phyloP scores from a whole-genome alignment of 37 sponge, comb jelly and placozoan genomes.

The Theonella swinhoei region DNA sequence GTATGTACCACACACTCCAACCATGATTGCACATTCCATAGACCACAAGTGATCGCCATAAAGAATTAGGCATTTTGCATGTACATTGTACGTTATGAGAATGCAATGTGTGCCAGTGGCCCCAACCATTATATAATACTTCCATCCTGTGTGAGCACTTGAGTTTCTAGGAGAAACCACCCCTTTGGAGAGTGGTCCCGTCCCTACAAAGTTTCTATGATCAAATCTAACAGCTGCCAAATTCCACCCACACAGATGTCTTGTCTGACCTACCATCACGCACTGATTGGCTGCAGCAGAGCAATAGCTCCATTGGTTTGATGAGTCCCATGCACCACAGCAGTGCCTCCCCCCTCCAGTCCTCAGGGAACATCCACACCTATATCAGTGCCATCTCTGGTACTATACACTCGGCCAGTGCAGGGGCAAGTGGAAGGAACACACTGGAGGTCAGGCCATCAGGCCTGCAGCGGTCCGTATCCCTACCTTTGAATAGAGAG shows the following conservation, averaged over 20 bases:
- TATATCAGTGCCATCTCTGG: neutral
- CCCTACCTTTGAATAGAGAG: conserved; percentile 17
- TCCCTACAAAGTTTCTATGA: too few relatives aligned
- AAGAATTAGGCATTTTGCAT: too few relatives aligned
- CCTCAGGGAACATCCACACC: neutral
- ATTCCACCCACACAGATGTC: neutral
- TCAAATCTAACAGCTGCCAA: neutral
- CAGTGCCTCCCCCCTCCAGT: conserved; percentile 19
- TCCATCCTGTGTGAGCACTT: neutral
- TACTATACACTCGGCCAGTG: neutral
- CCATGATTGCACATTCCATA: too few relatives aligned
- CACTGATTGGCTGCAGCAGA: neutral
- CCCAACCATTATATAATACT: neutral
- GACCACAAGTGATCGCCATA: too few relatives aligned
- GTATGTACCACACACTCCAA: too few relatives aligned
- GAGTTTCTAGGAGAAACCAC: neutral
- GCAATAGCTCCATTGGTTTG: conserved; percentile 6
- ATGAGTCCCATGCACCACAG: conserved; percentile 52
- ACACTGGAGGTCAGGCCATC: neutral
- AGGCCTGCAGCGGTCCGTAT: conserved; percentile 14
- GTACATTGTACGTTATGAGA: too few relatives aligned
- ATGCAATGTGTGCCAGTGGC: too few relatives aligned
- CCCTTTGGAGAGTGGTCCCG: too few relatives aligned
- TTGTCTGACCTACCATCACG: neutral
- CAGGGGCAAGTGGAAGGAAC: neutral